Evolutionary conservation across 2,113 vertebrate species (phyloP), one percentile per base, ranked within the genome.

Genomic region (Bufo gargarizans): DNA sequence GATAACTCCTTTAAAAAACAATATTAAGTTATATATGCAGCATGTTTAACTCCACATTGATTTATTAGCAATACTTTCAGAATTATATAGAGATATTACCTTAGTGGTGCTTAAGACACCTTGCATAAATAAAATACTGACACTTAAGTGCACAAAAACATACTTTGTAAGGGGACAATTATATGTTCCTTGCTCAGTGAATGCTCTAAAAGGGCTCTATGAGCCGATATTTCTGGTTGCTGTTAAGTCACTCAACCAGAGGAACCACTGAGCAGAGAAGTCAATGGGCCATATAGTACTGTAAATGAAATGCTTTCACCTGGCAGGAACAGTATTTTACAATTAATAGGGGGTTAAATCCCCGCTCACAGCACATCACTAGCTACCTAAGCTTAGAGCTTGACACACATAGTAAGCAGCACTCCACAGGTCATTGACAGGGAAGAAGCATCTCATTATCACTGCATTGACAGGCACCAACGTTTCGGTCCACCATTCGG

Each of bases 401-500:
- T 89, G 80, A 89, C 63, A 89, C 87, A 89, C 87, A 89, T 78
- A 89, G 79, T 78, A 89, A 17, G 81, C 87, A 89, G 87, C 87
- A 78, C 87, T 89, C 87, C 87, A 89, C 87, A 84, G 87, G 82
- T 69, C 58, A 89, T 13, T 89, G 76, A 69, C 58, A 89, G 74
- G 87, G 59, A 84, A 89, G 87, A 89, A 82, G 82, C 87, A 89
- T 89, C 82, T 89, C 80, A 89, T 84, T 89, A 89, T 89, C 82
- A 84, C 58, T 89, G 59, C 87, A 89, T 89, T 89, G 61, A 89
- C 87, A 89, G 87, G 87, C 87, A 89, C 87, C 87, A 89, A 89
- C 87, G 87, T 89, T 89, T 89, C 87, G 87, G 87, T 89, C 81
- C 87, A 89, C 82, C 87, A 89, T 89, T 89, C 87, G 87, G 87